These are phyloP conservation scores for Psittacula derbiana DNA, from an alignment of 2,797 vertebrate genomes.

Conservation along the genomic window DNA sequence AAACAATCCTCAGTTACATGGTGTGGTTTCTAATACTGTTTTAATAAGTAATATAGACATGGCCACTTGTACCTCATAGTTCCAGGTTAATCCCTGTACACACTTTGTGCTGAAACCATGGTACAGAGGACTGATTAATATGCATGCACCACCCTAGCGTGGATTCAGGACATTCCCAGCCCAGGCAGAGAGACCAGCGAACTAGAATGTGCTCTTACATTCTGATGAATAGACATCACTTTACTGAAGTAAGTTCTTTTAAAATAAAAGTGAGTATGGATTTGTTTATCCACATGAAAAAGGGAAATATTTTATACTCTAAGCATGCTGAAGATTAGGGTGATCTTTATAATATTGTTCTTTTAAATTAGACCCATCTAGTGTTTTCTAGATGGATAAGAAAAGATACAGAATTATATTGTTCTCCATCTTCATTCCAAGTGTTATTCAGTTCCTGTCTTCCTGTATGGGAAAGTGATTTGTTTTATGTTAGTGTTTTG, in stretches of 20 bases:
- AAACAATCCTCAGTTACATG: background rate
- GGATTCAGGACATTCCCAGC: background rate
- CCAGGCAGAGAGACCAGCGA: background rate
- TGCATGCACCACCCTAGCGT: rapidly evolving
- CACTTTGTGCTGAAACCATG: background rate
- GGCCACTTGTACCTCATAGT: background rate
- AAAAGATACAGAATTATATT: background rate
- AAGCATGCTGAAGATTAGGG: background rate
- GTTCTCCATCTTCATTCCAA: background rate
- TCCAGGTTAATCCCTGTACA: background rate
- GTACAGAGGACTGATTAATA: background rate
- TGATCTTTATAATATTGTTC: background rate
- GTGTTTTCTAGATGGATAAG: background rate
- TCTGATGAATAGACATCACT: background rate
- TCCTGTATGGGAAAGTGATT: background rate
- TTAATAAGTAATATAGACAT: background rate
- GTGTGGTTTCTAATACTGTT: background rate
- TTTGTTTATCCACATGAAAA: background rate
- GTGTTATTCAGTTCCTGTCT: background rate
- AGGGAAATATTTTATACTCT: background rate
- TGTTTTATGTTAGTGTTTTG: background rate
- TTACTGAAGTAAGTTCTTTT: background rate
- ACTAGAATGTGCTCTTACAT: background rate
- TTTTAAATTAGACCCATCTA: background rate
- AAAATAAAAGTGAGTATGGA: background rate